A percentile compares a stretch with the other conserved stretches of the same genome.
phyloP scores from a whole-genome alignment of 2,888 invertebrate genomes.

The Lasius platythorax region DNA sequence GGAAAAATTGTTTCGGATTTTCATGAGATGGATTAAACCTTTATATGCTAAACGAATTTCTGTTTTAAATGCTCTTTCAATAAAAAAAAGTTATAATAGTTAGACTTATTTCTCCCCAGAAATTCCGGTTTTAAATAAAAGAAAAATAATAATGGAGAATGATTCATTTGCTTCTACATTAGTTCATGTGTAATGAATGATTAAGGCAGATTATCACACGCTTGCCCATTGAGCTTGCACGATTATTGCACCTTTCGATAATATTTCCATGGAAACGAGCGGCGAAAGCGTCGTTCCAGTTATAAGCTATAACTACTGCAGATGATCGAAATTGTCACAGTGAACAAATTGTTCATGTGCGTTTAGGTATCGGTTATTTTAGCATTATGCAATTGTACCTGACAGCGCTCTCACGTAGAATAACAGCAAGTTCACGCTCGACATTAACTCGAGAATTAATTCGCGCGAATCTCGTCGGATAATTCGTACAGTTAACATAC shows the following conservation, averaged over 20 bases:
- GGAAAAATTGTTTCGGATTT: constrained; percentile 36
- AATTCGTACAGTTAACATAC: constrained; percentile 11
- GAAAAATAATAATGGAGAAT: background rate
- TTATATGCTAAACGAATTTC: constrained; percentile 38
- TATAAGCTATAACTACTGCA: constrained; percentile 44
- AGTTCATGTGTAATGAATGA: background rate
- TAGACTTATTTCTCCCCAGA: background rate
- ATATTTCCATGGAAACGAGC: constrained; percentile 37
- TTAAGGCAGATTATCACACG: background rate
- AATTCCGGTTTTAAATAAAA: background rate
- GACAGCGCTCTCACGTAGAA: constrained; percentile 21
- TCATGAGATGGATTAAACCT: background rate
- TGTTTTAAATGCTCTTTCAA: constrained; percentile 1
- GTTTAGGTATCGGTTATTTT: constrained; percentile 39
- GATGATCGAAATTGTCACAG: constrained; percentile 33
- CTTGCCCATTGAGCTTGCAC: background rate
- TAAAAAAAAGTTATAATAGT: background rate
- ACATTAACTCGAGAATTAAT: constrained; percentile 47
- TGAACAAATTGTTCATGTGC: constrained; percentile 9
- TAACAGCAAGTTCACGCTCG: constrained; percentile 6
- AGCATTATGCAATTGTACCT: constrained; percentile 25
- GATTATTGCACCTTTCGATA: constrained; percentile 14
- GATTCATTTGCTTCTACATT: background rate
- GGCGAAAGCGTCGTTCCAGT: constrained; percentile 7
- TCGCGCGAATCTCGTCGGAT: constrained; percentile 45